phyloP scores from a whole-genome alignment of 2,888 invertebrate genomes.

The Drosophila greeni region DNA sequence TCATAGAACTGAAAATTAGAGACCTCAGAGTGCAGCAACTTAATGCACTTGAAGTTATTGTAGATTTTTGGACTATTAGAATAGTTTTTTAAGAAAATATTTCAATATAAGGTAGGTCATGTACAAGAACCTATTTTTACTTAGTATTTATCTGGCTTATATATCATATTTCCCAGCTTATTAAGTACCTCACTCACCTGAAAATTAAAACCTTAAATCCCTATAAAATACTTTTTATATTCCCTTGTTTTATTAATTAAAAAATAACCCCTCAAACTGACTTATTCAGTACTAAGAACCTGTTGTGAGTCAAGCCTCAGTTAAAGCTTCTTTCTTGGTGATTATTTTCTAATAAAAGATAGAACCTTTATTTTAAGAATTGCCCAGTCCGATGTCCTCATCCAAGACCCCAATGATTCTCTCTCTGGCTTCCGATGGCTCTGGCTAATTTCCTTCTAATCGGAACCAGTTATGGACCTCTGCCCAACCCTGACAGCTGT shows the following conservation, averaged over 20 bases:
- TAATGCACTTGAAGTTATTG: background rate
- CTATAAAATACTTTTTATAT: background rate
- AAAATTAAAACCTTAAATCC: background rate
- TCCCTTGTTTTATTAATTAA: background rate
- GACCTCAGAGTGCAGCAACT: constrained; percentile 1
- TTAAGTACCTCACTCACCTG: background rate
- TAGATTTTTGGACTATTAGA: background rate
- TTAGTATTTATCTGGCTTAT: background rate
- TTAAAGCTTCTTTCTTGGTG: background rate
- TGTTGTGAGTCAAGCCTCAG: background rate
- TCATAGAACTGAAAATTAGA: background rate
- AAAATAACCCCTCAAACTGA: background rate
- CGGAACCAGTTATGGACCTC: constrained; percentile 33
- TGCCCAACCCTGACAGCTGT: constrained; percentile 23
- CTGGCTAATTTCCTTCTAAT: constrained; percentile 38
- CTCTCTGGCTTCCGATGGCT: constrained; percentile 13
- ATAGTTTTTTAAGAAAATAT: background rate
- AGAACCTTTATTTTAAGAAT: constrained; percentile 19
- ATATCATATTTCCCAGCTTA: background rate
- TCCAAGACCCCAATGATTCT: background rate
- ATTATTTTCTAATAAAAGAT: constrained; percentile 1
- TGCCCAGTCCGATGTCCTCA: constrained; percentile 18
- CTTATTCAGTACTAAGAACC: constrained; percentile 2
- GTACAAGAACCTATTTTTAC: background rate
- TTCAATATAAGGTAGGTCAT: background rate